Percentiles rank a stretch among this genome's conserved stretches.
Conservation (phyloP, 2,113 vertebrate genomes). For the Benitochromis conjunctus region DNA sequence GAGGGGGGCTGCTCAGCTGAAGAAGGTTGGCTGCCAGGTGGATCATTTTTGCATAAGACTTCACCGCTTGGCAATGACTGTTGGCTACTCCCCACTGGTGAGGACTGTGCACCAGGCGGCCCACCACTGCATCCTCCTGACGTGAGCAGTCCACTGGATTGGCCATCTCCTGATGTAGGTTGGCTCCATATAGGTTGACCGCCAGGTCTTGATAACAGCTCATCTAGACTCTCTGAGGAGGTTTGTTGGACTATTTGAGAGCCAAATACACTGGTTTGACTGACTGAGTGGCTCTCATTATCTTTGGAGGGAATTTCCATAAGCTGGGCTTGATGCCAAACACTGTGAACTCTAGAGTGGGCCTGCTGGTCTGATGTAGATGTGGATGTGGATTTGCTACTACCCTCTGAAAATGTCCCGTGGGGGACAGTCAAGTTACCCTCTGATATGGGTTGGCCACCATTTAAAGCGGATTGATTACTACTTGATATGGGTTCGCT, state of each 20-base stretch:
- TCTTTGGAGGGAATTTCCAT: not conserved
- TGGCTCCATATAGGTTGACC: not conserved
- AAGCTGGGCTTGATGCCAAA: not conserved
- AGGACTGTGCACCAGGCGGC: no score
- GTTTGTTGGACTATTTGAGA: not conserved
- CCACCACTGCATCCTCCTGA: no score
- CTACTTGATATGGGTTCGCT: no score
- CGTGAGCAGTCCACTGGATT: no score
- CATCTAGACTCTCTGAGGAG: not conserved
- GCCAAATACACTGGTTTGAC: no score
- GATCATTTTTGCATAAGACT: no score
- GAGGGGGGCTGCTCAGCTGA: no score
- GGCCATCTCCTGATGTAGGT: no score
- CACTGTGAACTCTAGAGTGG: not conserved
- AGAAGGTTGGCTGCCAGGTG: no score
- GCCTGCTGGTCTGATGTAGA: not conserved
- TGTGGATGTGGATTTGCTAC: not conserved
- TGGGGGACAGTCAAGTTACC: not conserved
- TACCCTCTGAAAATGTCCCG: not conserved
- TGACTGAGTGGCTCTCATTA: not conserved
- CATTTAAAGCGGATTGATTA: not conserved
- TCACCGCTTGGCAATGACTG: no score
- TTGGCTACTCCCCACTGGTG: no score
- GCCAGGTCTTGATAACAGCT: not conserved
- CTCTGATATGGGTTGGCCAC: not conserved